Base-by-base conservation (phyloP, 2,888 invertebrate genomes). In the Pimpla rufipes region DNA sequence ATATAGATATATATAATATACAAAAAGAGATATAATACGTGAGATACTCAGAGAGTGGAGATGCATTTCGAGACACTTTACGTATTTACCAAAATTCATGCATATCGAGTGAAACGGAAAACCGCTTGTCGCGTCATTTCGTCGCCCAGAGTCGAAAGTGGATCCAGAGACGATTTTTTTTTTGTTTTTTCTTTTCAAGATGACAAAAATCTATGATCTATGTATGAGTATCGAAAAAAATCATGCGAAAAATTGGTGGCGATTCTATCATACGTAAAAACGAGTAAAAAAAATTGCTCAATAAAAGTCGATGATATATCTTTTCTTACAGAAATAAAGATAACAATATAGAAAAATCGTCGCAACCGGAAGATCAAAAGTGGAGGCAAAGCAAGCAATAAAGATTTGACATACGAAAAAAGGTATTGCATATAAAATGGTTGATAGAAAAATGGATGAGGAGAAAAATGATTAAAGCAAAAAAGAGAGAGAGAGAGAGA, bases 401-500 rank as follows among this genome's bases (percentile, higher is more conserved):
- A 77, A 67, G 59, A 29, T 52, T 10, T 62, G 13, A 70, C n/a
- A 52, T 59, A 67, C 16, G 29, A 59, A 45, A 45, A n/a, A 62
- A 13, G 16, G 21, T n/a, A 47, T 13, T 35, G 59, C 47, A 40
- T 16, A 73, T 8, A 47, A 59, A 59, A 37, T 50, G 0, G n/a
- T 74, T 8, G 50, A 62, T n/a, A 75, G 23, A 78, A 62, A n/a
- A 77, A 62, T 50, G 45, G 37, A 64, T 47, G 55, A 79, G 50
- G 37, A 40, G 37, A 74, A 79, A 64, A 70, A 70, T 79, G 71
- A 82, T 40, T 66, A 68, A 75, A 84, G 80, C 67, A 68, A 50
- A 79, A 55, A 40, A 62, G 64, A 81, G 77, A 80, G 45, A 85
- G 67, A 86, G 71, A 86, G 75, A 79, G 57, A 82, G 71, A 76